A percentile compares a stretch with the other conserved stretches of the same genome.
Conservation (phyloP, 2,797 vertebrate genomes). For the Sebastes matsubarae region DNA sequence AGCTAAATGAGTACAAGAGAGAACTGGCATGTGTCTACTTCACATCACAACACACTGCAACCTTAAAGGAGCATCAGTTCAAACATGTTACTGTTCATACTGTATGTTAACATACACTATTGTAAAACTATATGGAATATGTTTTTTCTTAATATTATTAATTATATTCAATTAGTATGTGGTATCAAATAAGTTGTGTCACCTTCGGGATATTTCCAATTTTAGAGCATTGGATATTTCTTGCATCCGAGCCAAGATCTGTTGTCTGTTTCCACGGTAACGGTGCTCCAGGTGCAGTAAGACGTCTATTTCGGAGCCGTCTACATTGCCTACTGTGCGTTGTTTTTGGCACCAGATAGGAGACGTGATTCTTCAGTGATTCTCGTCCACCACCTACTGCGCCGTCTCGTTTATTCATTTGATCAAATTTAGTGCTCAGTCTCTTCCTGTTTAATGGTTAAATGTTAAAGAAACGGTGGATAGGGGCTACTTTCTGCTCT, state of each 20-base stretch:
- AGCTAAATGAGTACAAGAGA: not conserved
- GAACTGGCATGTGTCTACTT: not conserved
- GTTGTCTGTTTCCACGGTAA: slow-evolving; percentile 35
- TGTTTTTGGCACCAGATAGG: not conserved
- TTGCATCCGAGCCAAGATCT: not conserved
- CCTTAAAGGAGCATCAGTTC: not conserved
- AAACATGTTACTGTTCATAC: not conserved
- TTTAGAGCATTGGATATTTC: not conserved
- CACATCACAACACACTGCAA: not conserved
- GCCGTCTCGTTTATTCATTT: not conserved
- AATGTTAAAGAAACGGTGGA: not conserved
- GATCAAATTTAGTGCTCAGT: not conserved
- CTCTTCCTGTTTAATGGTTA: not conserved
- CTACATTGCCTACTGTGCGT: not conserved
- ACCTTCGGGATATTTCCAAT: not conserved
- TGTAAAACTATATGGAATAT: not conserved
- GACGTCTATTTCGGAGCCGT: not conserved
- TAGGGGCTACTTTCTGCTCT: not conserved
- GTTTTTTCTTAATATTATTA: not conserved
- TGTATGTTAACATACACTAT: not conserved
- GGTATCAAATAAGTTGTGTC: not conserved
- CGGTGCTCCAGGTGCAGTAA: slow-evolving; percentile 4
- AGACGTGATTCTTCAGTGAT: not conserved
- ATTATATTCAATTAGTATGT: not conserved
- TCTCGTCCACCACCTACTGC: not conserved